A percentile compares a stretch with the other conserved stretches of the same genome.
Conservation (phyloP, 2,113 vertebrate genomes). For the Thamnophis sirtalis region DNA sequence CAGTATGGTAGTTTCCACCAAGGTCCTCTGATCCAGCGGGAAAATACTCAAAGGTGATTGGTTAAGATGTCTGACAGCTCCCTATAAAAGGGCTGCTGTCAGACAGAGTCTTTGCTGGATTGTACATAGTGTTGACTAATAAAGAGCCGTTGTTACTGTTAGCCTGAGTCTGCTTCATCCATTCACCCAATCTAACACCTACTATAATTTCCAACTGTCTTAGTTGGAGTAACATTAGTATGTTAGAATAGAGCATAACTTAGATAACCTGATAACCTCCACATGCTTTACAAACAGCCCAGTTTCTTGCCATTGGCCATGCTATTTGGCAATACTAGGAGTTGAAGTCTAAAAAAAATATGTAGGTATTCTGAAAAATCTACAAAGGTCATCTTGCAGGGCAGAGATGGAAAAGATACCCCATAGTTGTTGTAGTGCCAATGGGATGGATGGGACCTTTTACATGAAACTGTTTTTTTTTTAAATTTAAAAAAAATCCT, state of each 20-base stretch:
- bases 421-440: neutral
- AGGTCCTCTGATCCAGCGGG: no score
- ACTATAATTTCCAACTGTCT: neutral
- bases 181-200: neutral
- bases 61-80: no score
- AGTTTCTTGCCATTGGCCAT: neutral
- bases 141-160: no score
- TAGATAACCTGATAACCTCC: neutral
- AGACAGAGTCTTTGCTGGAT: no score
- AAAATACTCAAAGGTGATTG: no score
- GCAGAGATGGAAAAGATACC: neutral
- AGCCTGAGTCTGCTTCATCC: no score
- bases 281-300: neutral
- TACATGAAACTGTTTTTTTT: neutral
- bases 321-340: neutral
- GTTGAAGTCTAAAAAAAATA: neutral
- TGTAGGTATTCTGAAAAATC: neutral
- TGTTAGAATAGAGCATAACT: neutral
- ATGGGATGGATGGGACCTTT: neutral
- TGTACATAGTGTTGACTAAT: no score
- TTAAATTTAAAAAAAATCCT: neutral
- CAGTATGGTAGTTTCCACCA: no score
- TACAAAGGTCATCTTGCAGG: neutral
- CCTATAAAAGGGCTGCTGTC: no score
- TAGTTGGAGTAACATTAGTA: neutral